Evolutionary conservation across 2,888 invertebrate genomes (phyloP), one percentile per base, ranked within the genome.

Genomic region (Stenichneumon culpator): DNA sequence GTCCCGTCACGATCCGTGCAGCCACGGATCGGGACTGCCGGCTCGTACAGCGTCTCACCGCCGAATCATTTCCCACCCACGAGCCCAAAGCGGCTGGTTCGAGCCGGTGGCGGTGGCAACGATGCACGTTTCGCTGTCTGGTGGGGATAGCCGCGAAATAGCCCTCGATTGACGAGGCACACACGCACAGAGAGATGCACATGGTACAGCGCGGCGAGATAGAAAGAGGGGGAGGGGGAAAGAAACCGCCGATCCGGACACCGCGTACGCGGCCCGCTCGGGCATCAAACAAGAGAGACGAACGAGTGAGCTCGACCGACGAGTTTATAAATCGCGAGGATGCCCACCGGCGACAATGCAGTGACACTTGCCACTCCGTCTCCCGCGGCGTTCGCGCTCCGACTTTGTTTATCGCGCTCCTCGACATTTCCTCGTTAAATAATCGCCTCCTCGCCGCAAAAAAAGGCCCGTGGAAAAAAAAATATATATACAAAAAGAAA

Each of bases 241-340:
- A 90, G 89, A 90, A 89, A 88, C 88, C 88, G 88, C 85, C 69
- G 77, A 86, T 84, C 86, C 87, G 86, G 86, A 32, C 88, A 86
- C 85, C 87, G 86, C 84, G 81, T 79, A 32, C 74, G 86, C 79
- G 60, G 82, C 63, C 47, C 54, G 72, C 81, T 68, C 52, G 86
- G 70, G 84, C 75, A 79, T 83, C 78, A 79, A 81, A 87, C 72
- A 83, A 79, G 85, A 86, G 78, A 81, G 57, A 57, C 74, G 82
- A 54, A 79, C 82, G 7, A 28, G 83, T 78, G 81, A 78, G 82
- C 87, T 88, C 86, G 88, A 79, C 86, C 85, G 88, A 79, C 79
- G 89, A 88, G 90, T 90, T 91, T 91, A 90, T 91, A 91, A 91
- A 90, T 90, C 89, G 90, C 89, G 90, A 89, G 90, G 90, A 91